Evolutionary conservation across 1,140 invertebrate genomes (phyloP), one percentile per base, ranked within the genome.

Genomic region (Zaprionus capensis): DNA sequence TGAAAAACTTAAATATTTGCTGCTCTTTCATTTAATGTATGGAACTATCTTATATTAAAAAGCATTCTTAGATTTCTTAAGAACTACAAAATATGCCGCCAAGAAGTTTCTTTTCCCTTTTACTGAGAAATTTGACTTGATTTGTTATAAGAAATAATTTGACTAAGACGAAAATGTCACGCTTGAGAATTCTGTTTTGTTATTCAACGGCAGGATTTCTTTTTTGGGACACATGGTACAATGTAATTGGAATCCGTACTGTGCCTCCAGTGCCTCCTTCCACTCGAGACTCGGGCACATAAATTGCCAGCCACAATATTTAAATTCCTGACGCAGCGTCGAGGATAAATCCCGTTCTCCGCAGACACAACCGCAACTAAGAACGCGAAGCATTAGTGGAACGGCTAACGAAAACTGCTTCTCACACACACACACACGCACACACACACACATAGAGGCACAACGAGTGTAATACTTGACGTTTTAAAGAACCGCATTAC

Each of bases 401-500:
- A 70, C 24, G 20, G 51, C 22, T n/a, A 31, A 17, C 41, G 15
- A 44, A 34, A 51, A 57, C 63, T 9, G 36, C 24, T 17, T 17
- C 12, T 7, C 36, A 58, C 28, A 28, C 20, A 17, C 7, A 31
- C 28, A 59, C 31, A 17, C 14, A 28, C 38, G n/a, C n/a, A n/a
- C n/a, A n/a, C 38, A 59, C 31, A 31, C 11, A 38, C 38, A 24
- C 17, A 12, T 38, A 28, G 63, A 44, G 14, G 17, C 56, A 28
- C 22, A 34, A 7, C 14, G 7, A 17, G 6, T 34, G 53, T 17
- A 38, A 68, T 62, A 71, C 53, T 87, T 81, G 20, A 46, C 34
- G 80, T 70, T 86, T 69, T 53, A 66, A 69, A 84, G 69, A 78
- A 80, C 44, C 71, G 66, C 78, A 90, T 88, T 90, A 90, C 85